Percentiles rank a stretch among this genome's conserved stretches.
These are phyloP conservation scores for Coturnix japonica DNA, from an alignment of 2,113 vertebrate genomes.

Conservation along the genomic window DNA sequence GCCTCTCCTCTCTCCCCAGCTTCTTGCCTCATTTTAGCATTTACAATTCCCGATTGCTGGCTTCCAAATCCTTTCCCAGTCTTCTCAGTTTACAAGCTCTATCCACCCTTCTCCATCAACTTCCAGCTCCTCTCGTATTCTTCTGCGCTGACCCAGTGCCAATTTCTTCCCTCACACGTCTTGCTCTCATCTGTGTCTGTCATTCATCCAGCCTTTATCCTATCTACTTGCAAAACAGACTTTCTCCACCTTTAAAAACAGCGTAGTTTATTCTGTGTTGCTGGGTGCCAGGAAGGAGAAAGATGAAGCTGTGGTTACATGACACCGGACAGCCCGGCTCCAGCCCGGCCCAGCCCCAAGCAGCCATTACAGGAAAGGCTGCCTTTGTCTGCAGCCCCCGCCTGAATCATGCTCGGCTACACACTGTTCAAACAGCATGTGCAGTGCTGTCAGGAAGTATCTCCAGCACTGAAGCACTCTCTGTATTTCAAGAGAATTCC, in stretches of 20 bases:
- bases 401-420: conserved; percentile 26
- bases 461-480: neutral
- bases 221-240: neutral
- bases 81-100: conserved; percentile 37
- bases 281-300: neutral
- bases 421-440: neutral
- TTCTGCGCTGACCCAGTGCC: neutral
- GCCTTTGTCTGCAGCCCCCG: conserved; percentile 52
- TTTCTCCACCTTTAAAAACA: conserved; percentile 26
- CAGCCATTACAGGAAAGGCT: conserved; percentile 65
- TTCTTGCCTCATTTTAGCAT: conserved; percentile 21
- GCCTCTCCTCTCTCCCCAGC: neutral
- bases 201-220: neutral
- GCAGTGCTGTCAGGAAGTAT: neutral
- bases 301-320: neutral
- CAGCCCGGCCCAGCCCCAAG: conserved; percentile 37
- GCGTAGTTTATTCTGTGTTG: neutral
- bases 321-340: conserved; percentile 5
- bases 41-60: neutral
- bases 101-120: neutral
- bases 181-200: neutral
- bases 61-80: conserved; percentile 1
- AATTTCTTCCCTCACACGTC: neutral
- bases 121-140: neutral
- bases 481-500: neutral